Percentiles rank a stretch among this genome's conserved stretches.
Evolutionary conservation across 2,113 vertebrate species (phyloP).

Genomic region (Syrrhaptes paradoxus): DNA sequence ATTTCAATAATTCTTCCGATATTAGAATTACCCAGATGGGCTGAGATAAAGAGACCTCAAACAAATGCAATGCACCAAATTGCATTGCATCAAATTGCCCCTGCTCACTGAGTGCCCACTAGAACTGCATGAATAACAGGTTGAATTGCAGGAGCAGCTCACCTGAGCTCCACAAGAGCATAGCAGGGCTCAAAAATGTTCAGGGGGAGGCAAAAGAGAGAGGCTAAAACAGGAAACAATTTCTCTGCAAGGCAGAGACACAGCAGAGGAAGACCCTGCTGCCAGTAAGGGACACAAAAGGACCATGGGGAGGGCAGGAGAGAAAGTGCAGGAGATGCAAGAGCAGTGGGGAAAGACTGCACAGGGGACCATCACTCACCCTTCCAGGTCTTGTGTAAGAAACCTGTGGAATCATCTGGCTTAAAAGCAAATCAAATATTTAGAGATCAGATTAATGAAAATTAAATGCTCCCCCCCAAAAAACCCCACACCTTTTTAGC

Average conservation of each 20-base stretch:
- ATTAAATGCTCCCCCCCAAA: neutral
- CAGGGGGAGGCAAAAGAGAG: neutral
- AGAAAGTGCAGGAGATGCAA: neutral
- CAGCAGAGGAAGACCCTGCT: neutral
- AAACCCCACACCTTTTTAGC: neutral
- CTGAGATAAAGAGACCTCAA: neutral
- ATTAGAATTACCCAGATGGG: neutral
- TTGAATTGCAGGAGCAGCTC: neutral
- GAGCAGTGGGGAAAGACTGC: neutral
- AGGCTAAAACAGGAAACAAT: neutral
- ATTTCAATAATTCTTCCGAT: neutral
- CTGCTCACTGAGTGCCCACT: accelerated
- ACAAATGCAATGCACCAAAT: neutral
- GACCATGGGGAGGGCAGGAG: neutral
- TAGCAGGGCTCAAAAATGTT: neutral
- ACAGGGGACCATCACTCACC: accelerated
- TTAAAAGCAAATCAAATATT: neutral
- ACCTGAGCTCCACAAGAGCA: neutral
- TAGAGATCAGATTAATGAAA: neutral
- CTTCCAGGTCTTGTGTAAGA: neutral
- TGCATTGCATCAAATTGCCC: neutral
- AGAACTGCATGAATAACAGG: neutral
- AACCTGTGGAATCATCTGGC: neutral
- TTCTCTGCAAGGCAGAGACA: neutral
- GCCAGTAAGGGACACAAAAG: neutral